phyloP scores from a whole-genome alignment of 2,888 invertebrate species.

The Lypha dubia region DNA sequence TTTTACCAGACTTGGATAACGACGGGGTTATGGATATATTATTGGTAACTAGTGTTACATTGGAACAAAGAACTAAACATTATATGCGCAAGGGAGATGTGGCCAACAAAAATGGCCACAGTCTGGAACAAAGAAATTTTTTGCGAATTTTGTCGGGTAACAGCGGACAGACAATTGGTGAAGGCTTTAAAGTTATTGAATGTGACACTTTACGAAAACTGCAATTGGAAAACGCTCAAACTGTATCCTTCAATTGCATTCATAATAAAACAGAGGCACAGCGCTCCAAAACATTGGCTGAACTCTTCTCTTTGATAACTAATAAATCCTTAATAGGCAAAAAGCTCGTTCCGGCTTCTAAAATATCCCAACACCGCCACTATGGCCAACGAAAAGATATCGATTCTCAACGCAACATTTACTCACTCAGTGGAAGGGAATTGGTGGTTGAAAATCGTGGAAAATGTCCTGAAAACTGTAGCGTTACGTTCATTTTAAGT shows the following conservation, averaged over 20 bases:
- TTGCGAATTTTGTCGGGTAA: constrained; percentile 88
- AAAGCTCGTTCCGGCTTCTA: constrained; percentile 81
- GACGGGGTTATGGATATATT: constrained; percentile 89
- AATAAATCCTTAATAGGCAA: constrained; percentile 80
- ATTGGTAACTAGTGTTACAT: constrained; percentile 84
- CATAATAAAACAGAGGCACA: constrained; percentile 86
- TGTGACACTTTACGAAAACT: constrained; percentile 86
- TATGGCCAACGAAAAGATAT: constrained; percentile 85
- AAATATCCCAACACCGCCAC: constrained; percentile 84
- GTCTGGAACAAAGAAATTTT: constrained; percentile 85
- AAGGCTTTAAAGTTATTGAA: constrained; percentile 86
- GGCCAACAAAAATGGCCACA: constrained; percentile 74
- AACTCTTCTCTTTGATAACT: constrained; percentile 83
- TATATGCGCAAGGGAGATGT: constrained; percentile 73
- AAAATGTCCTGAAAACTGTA: constrained; percentile 88
- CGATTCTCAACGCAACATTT: constrained; percentile 85
- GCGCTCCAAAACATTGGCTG: constrained; percentile 82
- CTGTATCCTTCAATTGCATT: constrained; percentile 85
- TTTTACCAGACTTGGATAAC: constrained; percentile 89
- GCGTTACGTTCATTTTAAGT: constrained; percentile 86
- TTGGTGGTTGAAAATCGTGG: constrained; percentile 89
- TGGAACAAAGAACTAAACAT: constrained; percentile 78
- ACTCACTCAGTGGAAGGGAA: constrained; percentile 86
- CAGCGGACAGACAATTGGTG: constrained; percentile 87
- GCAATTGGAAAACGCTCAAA: constrained; percentile 84